These are phyloP conservation scores for Zaprionus africanus DNA, from an alignment of 1,140 invertebrate genomes.

Conservation along the genomic window DNA sequence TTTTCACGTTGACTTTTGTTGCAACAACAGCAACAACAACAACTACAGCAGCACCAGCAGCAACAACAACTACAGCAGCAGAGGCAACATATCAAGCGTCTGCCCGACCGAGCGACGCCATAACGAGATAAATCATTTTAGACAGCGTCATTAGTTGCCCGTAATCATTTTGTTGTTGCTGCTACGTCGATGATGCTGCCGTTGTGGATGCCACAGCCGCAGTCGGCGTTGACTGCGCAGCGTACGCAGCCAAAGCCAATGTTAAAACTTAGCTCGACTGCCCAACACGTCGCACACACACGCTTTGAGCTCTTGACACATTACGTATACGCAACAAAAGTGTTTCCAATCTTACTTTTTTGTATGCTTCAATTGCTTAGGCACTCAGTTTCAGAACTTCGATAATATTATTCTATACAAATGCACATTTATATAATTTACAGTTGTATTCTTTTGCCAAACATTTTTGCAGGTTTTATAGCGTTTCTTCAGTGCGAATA, in stretches of 20 bases:
- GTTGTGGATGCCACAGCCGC: background rate
- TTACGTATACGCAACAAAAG: conserved; percentile 59
- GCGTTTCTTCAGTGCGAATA: too few relatives aligned
- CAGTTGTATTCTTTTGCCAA: background rate
- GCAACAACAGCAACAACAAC: conserved; percentile 22
- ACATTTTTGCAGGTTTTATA: background rate
- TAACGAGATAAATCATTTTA: conserved; percentile 83
- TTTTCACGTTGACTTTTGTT: conserved; percentile 70
- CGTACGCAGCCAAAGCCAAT: conserved; percentile 1
- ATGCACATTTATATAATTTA: background rate
- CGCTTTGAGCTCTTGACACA: conserved; percentile 63
- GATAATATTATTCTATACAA: background rate
- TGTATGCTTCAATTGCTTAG: background rate
- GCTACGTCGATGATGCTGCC: conserved; percentile 40
- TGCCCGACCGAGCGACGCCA: conserved; percentile 54
- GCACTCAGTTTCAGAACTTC: too few relatives aligned
- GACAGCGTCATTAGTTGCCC: conserved; percentile 83
- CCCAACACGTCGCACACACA: conserved; percentile 29
- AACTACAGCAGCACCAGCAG: background rate
- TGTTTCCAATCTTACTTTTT: background rate
- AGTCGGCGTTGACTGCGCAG: background rate
- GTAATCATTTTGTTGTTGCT: conserved; percentile 72
- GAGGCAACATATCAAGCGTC: conserved; percentile 8
- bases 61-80: background rate
- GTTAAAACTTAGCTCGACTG: background rate